phyloP scores from a whole-genome alignment of 2,888 invertebrate species.

The Morpho deidamia region DNA sequence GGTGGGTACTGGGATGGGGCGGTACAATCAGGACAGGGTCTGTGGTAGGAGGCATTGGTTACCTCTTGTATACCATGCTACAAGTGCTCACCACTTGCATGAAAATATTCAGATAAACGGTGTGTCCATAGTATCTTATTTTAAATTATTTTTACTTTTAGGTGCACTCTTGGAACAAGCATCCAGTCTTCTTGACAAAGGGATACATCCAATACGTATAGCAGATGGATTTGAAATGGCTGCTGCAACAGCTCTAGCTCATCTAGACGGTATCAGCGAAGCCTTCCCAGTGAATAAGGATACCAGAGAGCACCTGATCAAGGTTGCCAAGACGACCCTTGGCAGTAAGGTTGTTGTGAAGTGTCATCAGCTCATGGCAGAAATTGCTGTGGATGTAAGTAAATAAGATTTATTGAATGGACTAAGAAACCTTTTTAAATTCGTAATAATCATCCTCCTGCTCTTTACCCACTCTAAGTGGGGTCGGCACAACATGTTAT shows the following conservation, averaged over 20 bases:
- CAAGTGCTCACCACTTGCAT: too few species aligned
- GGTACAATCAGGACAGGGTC: too few species aligned
- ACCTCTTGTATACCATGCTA: too few species aligned
- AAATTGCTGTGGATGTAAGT: conserved; percentile 92
- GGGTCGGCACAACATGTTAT: too few species aligned
- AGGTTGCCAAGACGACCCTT: conserved; percentile 98
- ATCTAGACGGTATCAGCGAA: conserved; percentile 93
- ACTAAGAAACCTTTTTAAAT: too few species aligned
- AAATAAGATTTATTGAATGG: too few species aligned
- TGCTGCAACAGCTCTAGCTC: conserved; percentile 90
- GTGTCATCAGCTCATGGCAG: conserved; percentile 98
- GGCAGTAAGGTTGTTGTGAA: conserved; percentile 99
- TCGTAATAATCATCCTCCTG: too few species aligned
- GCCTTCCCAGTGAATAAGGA: conserved; percentile 91
- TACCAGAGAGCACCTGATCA: conserved; percentile 92
- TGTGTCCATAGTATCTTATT: too few species aligned
- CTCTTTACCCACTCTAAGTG: too few species aligned
- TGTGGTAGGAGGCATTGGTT: too few species aligned
- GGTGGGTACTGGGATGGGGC: too few species aligned
- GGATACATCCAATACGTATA: conserved; percentile 98
- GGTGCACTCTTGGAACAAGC: conserved; percentile 98
- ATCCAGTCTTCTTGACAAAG: conserved; percentile 93
- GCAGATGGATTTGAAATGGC: conserved; percentile 99
- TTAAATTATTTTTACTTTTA: conserved; percentile 24
- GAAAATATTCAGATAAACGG: too few species aligned